Percentiles rank a stretch among this genome's conserved stretches.
Conservation (phyloP, 2,797 vertebrate genomes). For the Ctenopoma kingsleyae region DNA sequence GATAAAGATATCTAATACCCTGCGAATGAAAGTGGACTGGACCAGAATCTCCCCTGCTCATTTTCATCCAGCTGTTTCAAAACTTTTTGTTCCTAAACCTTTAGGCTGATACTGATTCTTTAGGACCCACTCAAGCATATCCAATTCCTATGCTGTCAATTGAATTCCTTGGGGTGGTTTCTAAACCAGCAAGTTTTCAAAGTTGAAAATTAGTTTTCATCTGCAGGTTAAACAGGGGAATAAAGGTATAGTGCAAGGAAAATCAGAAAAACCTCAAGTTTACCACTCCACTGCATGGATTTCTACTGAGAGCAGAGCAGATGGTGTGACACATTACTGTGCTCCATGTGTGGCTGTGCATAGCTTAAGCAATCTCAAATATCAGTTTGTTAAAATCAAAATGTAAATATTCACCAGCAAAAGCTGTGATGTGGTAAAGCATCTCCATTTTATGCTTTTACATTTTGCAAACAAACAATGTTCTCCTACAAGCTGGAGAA, state of each 20-base stretch:
- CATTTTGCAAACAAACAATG: slow-evolving; percentile 28
- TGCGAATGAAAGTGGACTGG: neutral
- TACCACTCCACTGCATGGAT: neutral
- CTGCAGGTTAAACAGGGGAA: slow-evolving; percentile 15
- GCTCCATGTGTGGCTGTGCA: slow-evolving; percentile 24
- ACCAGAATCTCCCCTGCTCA: neutral
- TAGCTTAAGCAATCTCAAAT: slow-evolving; percentile 13
- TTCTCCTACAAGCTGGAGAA: slow-evolving; percentile 10
- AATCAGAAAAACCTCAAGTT: neutral
- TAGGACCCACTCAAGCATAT: slow-evolving; percentile 17
- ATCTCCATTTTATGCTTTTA: neutral
- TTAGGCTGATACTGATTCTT: neutral
- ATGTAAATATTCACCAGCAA: slow-evolving; percentile 43
- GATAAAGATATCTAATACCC: no score
- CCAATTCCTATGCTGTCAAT: slow-evolving; percentile 13
- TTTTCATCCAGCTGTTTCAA: slow-evolving; percentile 16
- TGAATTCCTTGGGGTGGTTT: slow-evolving; percentile 27
- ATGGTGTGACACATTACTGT: slow-evolving; percentile 41
- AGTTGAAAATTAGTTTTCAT: slow-evolving; percentile 14
- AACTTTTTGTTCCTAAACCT: slow-evolving; percentile 9
- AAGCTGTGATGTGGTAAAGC: slow-evolving; percentile 6
- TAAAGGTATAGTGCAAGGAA: neutral
- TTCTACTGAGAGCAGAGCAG: slow-evolving; percentile 32
- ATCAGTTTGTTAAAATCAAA: slow-evolving; percentile 41
- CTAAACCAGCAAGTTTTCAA: slow-evolving; percentile 6